Evolutionary conservation across 2,888 invertebrate genomes (phyloP).

Genomic region (Epinotia ramella): DNA sequence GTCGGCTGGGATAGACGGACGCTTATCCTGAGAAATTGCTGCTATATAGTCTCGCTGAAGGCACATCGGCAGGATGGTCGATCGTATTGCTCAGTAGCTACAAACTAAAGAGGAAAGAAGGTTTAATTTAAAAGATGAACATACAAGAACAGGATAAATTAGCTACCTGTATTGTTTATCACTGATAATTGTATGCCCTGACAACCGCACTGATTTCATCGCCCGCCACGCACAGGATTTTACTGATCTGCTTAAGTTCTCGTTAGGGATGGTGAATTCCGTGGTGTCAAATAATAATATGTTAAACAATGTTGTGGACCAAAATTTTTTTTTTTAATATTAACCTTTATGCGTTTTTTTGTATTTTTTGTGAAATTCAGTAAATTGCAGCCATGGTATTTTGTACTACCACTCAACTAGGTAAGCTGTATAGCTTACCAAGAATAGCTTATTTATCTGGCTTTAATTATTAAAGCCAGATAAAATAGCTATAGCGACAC

Average conservation of each 20-base stretch:
- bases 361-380: neutral
- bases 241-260: no score
- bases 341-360: neutral
- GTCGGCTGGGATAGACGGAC: slow-evolving; percentile 44
- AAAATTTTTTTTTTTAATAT: no score
- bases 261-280: no score
- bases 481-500: no score
- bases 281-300: no score
- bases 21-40: slow-evolving; percentile 49
- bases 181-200: no score
- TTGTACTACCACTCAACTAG: slow-evolving; percentile 4
- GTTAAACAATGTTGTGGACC: no score
- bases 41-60: slow-evolving; percentile 43
- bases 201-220: no score
- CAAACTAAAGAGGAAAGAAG: neutral
- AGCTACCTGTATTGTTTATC: no score
- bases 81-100: slow-evolving; percentile 10
- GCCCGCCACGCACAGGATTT: no score
- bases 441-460: neutral
- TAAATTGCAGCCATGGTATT: slow-evolving; percentile 4
- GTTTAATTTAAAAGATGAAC: neutral
- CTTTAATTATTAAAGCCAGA: neutral
- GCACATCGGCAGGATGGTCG: slow-evolving; percentile 35
- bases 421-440: slow-evolving; percentile 4
- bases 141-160: neutral